Percentiles rank a stretch among this genome's conserved stretches.
These are phyloP conservation scores for Brachyistius frenatus DNA, from an alignment of 2,113 vertebrate species.

Conservation along the genomic window DNA sequence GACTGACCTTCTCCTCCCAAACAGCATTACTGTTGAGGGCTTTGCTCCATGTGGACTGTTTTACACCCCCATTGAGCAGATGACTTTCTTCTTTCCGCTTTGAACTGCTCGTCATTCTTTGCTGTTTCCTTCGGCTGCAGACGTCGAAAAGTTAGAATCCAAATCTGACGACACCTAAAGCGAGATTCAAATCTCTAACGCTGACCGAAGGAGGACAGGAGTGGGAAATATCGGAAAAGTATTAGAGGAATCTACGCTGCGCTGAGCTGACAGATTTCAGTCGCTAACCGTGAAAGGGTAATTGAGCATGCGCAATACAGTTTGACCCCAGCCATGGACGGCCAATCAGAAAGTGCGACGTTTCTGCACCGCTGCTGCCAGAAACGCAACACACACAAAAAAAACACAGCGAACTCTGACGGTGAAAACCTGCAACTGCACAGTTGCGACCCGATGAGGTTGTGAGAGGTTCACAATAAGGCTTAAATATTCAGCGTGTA, in stretches of 20 bases:
- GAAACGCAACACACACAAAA: neutral
- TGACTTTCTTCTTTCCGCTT: conserved; percentile 86
- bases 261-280: conserved; percentile 80
- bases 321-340: conserved; percentile 61
- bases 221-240: conserved; percentile 14
- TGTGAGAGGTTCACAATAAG: too few species aligned
- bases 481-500: too few species aligned
- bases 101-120: conserved; percentile 82
- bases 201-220: neutral
- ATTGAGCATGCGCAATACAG: conserved; percentile 71
- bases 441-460: neutral
- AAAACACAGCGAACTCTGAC: conserved; percentile 54
- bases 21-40: conserved; percentile 81
- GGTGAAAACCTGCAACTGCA: conserved; percentile 13
- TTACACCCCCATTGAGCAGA: conserved; percentile 83
- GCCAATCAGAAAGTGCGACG: conserved; percentile 85
- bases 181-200: neutral
- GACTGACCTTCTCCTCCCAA: conserved; percentile 86
- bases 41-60: conserved; percentile 86
- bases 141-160: conserved; percentile 34
- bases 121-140: conserved; percentile 23
- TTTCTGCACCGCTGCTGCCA: conserved; percentile 36
- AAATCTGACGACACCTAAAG: neutral
- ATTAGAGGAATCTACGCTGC: conserved; percentile 29
- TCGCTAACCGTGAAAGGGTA: conserved; percentile 7